Base-by-base conservation (phyloP, 2,113 vertebrate genomes). In the Bucco capensis region DNA sequence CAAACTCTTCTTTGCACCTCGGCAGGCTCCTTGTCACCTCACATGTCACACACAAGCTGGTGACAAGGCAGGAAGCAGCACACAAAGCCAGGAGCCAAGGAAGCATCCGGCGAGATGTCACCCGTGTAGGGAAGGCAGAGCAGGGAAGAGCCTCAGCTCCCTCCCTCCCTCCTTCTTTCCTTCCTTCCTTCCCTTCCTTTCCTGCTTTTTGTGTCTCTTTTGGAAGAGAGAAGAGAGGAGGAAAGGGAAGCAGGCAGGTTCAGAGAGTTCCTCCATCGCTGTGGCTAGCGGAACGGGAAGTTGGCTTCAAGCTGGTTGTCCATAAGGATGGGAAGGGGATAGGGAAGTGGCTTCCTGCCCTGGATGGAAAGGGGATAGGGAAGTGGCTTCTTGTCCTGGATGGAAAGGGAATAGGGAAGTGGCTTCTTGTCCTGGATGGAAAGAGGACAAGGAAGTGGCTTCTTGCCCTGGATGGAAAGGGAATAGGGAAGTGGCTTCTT, bases 1-100 rank as follows among this genome's bases (percentile, higher is more conserved):
- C 93, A 90, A 73, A 67, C 81, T 95, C 84, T 49, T 42, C n/a
- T 94, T 82, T 67, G 49, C 96, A 89, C 44, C 87, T 96, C 90
- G 30, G 2, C 92, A 38, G 50, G 60, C 92, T 93, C 83, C 1
- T 50, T 4, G 50, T 94, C 91, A 92, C 93, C 89, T 96, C 96
- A 93, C 97, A 90, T 96, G 94, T 95, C 96, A 96, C 96, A 96
- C 96, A 79, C 85, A 84, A 94, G 82, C 92, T 86, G 96, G 92
- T 94, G 95, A 96, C 93, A 93, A 83, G 72, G 30, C 5, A 38
- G 85, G 72, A 8, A 67, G 87, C 79, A 91, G 30, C 74, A 83
- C 2, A n/a, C n/a, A n/a, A n/a, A n/a, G n/a, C 70, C 61, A 6
- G 3, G 2, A 90, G 65, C 18, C 91, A 40, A 80, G 3, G 0